A percentile compares a stretch with the other conserved stretches of the same genome.
phyloP scores from a whole-genome alignment of 2,888 invertebrate species.

The Stenodema calcarata region DNA sequence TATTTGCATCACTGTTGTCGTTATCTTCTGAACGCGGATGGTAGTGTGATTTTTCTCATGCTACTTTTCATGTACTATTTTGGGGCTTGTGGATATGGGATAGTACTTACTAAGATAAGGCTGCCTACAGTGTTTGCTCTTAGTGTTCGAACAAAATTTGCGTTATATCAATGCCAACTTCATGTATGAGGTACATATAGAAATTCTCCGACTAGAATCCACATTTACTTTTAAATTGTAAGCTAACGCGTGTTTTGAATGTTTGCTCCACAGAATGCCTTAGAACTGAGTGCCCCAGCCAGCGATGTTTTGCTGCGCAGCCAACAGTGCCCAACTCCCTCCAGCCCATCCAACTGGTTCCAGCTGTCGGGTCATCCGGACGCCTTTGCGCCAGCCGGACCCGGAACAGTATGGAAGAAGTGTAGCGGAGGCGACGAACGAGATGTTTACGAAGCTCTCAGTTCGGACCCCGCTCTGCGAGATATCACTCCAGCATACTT shows the following conservation, averaged over 20 bases:
- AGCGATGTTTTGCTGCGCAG: conserved; percentile 77
- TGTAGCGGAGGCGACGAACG: conserved; percentile 77
- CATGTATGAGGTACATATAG: no score
- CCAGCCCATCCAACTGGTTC: conserved; percentile 70
- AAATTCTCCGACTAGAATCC: no score
- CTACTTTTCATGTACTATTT: background rate
- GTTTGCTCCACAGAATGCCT: conserved; percentile 76
- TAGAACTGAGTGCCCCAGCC: conserved; percentile 89
- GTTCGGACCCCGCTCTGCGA: conserved; percentile 74
- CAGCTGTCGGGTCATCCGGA: conserved; percentile 93
- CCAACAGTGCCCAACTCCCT: conserved; percentile 57
- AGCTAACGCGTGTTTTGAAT: no score
- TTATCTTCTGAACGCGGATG: background rate
- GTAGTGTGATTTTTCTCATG: background rate
- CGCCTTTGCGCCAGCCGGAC: conserved; percentile 89
- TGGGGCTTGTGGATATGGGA: no score
- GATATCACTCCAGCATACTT: conserved; percentile 79
- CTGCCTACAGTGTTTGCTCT: no score
- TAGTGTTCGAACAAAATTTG: no score
- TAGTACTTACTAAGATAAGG: no score
- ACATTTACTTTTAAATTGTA: no score
- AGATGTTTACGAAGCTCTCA: conserved; percentile 79
- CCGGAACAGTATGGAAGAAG: conserved; percentile 93
- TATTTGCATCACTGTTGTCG: background rate
- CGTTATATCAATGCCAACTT: no score